These are phyloP conservation scores for Rhopalosiphum padi DNA, from an alignment of 1,140 invertebrate genomes.

Conservation along the genomic window DNA sequence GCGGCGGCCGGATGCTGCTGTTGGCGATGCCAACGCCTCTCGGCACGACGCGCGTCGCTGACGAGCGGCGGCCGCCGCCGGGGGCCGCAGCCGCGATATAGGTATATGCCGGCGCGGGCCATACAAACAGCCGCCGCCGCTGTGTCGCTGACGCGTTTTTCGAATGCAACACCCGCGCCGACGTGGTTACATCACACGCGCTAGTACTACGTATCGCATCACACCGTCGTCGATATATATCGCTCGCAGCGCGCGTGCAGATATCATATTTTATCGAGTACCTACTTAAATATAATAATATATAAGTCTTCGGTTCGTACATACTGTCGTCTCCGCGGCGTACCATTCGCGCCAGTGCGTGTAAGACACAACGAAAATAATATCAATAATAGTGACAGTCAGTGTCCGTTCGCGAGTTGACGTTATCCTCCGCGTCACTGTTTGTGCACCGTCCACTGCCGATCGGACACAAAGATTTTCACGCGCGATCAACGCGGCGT, in stretches of 20 bases:
- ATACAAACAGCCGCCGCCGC: neutral
- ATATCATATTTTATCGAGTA: neutral
- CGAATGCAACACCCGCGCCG: neutral
- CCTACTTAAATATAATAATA: neutral
- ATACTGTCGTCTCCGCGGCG: neutral
- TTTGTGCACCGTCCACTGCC: neutral
- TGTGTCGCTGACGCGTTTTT: neutral
- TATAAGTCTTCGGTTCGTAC: neutral
- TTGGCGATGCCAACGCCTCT: neutral
- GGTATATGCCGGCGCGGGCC: neutral
- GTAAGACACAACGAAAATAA: neutral
- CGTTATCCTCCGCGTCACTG: neutral
- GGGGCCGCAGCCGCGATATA: neutral
- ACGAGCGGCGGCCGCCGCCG: neutral
- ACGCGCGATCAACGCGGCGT: neutral
- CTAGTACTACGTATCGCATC: neutral
- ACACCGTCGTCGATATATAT: neutral
- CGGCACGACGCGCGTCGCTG: neutral
- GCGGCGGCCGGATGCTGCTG: slow-evolving; percentile 43
- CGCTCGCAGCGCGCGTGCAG: neutral
- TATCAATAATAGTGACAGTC: neutral
- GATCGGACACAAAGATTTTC: neutral
- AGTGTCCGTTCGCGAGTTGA: neutral
- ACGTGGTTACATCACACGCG: neutral
- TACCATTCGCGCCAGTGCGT: neutral